Evolutionary conservation across 2,113 vertebrate species (phyloP).

Genomic region (Kobus ellipsiprymnus): DNA sequence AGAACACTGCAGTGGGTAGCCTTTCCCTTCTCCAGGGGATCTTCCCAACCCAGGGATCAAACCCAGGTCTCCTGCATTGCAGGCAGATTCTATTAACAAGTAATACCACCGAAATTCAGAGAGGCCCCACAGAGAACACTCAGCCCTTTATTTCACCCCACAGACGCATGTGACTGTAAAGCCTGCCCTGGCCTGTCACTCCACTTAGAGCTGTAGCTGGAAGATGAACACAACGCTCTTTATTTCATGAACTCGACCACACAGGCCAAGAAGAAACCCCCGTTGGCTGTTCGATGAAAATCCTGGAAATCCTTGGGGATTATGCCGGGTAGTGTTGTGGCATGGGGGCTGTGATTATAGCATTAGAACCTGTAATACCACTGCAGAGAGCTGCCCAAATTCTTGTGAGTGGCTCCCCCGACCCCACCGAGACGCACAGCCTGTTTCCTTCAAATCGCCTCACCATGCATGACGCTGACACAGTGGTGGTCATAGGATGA

Average conservation of each 20-base stretch:
- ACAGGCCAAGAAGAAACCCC: background rate
- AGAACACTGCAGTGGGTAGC: background rate
- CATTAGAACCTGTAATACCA: background rate
- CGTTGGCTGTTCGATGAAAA: background rate
- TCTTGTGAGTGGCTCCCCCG: background rate
- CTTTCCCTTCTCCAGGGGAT: background rate
- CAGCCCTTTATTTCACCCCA: background rate
- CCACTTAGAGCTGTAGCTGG: background rate
- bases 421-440: background rate
- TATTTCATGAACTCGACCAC: background rate
- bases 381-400: background rate
- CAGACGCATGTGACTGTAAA: background rate
- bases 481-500: background rate
- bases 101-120: background rate
- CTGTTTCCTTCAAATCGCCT: background rate
- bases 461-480: background rate
- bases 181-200: background rate
- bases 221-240: background rate
- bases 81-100: background rate
- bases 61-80: background rate
- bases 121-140: background rate
- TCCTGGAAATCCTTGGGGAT: slow-evolving; percentile 30
- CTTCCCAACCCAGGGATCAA: background rate
- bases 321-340: background rate
- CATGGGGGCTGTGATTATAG: background rate